Evolutionary conservation across 2,797 vertebrate genomes (phyloP).

Genomic region (Phoebastria nigripes): DNA sequence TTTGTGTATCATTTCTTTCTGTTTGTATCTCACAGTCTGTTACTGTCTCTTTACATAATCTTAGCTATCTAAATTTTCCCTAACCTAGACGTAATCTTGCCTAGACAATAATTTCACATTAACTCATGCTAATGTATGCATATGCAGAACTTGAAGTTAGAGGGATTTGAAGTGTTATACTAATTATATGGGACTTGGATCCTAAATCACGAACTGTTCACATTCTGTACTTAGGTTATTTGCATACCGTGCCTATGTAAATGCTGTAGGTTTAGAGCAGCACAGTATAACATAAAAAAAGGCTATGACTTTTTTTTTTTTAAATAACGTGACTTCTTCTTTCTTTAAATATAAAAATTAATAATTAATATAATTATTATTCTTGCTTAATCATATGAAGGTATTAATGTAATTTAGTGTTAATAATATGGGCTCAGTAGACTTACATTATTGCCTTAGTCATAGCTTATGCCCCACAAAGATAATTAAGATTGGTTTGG

Average conservation of each 20-base stretch:
- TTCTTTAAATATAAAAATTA: neutral
- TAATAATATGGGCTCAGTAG: neutral
- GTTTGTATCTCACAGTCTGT: neutral
- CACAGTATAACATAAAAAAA: neutral
- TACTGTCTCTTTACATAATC: neutral
- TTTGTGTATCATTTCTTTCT: neutral
- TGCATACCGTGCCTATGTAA: constrained; percentile 8
- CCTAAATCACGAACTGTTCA: constrained; percentile 28
- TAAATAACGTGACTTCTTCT: neutral
- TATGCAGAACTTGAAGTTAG: constrained; percentile 38
- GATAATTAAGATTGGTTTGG: neutral
- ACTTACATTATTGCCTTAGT: neutral
- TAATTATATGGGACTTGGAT: constrained; percentile 41
- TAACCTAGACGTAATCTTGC: neutral
- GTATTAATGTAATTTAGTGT: neutral
- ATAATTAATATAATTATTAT: constrained; percentile 1
- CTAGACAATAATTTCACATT: constrained; percentile 6
- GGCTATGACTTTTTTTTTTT: neutral
- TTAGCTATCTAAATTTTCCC: neutral
- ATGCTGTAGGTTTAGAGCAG: neutral
- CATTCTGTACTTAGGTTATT: constrained; percentile 24
- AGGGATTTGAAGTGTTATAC: constrained; percentile 35
- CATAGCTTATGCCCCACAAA: neutral
- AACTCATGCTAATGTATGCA: constrained; percentile 49
- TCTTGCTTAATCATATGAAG: neutral